These are phyloP conservation scores for Tamias sibiricus DNA, from an alignment of 2,113 vertebrate species.

Conservation along the genomic window DNA sequence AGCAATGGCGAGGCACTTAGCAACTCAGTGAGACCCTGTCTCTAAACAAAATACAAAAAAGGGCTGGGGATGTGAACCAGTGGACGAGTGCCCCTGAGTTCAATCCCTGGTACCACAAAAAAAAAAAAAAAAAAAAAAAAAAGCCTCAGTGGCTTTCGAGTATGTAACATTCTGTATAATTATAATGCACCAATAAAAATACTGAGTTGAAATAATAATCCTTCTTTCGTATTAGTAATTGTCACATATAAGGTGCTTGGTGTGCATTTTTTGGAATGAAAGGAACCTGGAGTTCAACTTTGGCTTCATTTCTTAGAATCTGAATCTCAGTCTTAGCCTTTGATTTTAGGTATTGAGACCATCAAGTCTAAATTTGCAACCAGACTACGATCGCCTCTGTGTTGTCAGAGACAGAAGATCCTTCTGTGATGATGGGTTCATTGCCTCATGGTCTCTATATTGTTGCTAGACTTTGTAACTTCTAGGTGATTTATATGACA, in stretches of 20 bases:
- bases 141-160: background rate
- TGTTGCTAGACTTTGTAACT: background rate
- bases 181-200: too few species aligned
- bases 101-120: too few species aligned
- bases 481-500: background rate
- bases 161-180: too few species aligned
- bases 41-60: too few species aligned
- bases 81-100: too few species aligned
- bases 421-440: background rate
- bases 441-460: background rate
- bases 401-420: background rate
- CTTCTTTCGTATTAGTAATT: background rate
- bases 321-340: background rate
- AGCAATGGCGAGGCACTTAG: too few species aligned
- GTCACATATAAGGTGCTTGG: background rate
- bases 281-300: slow-evolving; percentile 4
- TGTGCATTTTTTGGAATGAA: background rate
- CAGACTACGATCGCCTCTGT: background rate
- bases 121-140: too few species aligned
- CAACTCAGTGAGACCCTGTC: too few species aligned
- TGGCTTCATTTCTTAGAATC: slow-evolving; percentile 42
- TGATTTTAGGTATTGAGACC: background rate
- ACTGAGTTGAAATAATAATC: background rate
- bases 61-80: too few species aligned
- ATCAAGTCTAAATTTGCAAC: background rate